Evolutionary conservation across 2,888 invertebrate species (phyloP), one percentile per base, ranked within the genome.

Genomic region (Theodoxus fluviatilis): DNA sequence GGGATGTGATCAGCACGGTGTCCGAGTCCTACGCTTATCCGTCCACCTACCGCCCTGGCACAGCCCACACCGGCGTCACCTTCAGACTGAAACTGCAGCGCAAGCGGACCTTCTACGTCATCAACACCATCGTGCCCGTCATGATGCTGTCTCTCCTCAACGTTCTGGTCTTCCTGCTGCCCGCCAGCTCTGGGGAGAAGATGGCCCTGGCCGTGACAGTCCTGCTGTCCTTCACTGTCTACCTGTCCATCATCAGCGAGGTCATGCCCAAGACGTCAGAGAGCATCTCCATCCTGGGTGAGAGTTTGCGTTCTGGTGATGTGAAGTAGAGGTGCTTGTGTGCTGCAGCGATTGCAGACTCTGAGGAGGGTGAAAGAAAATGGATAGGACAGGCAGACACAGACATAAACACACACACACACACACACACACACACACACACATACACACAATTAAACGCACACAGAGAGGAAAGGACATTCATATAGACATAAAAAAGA

Each of bases 211-310:
- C 79, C 2, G 79, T 80, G 3, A 80, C 79, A 0, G 79, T 80
- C 6, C 73, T 80, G n/a, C 71, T 80, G 40, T 80, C 79, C 7
- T 80, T 79, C 71, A 80, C 79, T 2, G 78, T 80, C 35, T 80
- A 79, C 70, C 75, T 80, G 69, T 78, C 78, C 71, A 78, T 80
- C 55, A 78, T 80, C 49, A 79, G 78, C 63, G 79, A 80, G 57
- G 77, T 80, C 63, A 80, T 80, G 79, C 79, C 79, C 7, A 80
- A 78, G 57, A 80, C 79, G 1, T 80, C 79, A 4, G 78, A 79
- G 70, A 80, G 79, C 49, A 76, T 80, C 3, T 80, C 79, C 49
- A 80, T 80, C 31, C 64, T 80, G 65, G 79, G 79, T 80, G 37
- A 68, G 74, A 33, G n/a, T 12, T 25, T 4, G 47, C 18, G n/a